phyloP scores from a whole-genome alignment of 2,888 invertebrate genomes.

The Aporophyla nigra region DNA sequence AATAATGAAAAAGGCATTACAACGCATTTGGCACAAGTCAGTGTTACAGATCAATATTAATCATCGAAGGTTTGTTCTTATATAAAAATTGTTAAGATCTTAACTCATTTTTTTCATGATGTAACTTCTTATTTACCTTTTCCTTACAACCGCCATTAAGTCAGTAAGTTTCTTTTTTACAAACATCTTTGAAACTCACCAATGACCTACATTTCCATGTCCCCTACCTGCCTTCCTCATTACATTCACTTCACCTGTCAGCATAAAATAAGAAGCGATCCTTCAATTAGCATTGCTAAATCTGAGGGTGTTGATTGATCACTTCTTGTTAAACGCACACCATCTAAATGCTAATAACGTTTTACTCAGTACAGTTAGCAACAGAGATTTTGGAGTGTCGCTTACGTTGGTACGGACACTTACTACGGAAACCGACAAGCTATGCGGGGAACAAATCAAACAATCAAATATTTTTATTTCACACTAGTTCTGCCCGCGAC shows the following conservation, averaged over 20 bases:
- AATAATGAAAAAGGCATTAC: no score
- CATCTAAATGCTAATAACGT: slow-evolving; percentile 84
- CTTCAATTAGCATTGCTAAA: slow-evolving; percentile 55
- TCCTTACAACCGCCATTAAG: background rate
- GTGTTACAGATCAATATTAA: no score
- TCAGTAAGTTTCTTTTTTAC: background rate
- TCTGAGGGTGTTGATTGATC: slow-evolving; percentile 78
- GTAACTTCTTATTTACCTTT: no score
- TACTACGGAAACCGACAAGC: no score
- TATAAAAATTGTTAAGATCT: no score
- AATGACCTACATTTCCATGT: slow-evolving; percentile 17
- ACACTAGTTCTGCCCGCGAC: no score
- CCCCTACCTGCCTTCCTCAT: background rate
- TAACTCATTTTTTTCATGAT: no score
- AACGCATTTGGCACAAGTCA: no score
- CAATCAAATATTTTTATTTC: no score
- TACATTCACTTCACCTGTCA: slow-evolving; percentile 20
- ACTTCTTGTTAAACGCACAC: slow-evolving; percentile 74
- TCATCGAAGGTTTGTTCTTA: no score
- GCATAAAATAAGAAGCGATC: slow-evolving; percentile 39
- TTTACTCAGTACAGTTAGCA: slow-evolving; percentile 70
- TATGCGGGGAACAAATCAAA: no score
- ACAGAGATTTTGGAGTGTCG: background rate
- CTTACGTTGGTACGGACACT: no score
- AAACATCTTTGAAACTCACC: slow-evolving; percentile 3